Evolutionary conservation across 2,113 vertebrate genomes (phyloP), one percentile per base, ranked within the genome.

Genomic region (Vombatus ursinus): DNA sequence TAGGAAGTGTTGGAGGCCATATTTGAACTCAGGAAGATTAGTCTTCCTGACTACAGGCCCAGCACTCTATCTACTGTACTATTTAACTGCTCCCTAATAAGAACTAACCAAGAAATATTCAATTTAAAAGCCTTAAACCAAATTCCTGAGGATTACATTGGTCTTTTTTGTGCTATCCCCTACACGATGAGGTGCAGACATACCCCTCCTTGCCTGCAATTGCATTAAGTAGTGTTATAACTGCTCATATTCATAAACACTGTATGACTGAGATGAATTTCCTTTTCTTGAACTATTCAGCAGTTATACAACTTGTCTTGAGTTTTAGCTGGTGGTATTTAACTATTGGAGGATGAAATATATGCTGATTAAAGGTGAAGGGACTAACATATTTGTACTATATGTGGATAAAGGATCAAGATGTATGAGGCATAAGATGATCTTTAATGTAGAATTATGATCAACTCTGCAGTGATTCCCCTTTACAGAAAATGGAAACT

Each of bases 301-400:
- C 92, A 97, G 95, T 68, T 92, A 92, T 61, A 93, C 37, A 51
- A 95, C 57, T 52, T 89, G 61, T 91, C 91, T 94, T 93, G 96
- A 96, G 68, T 97, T 97, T 97, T 57, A 93, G 89, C 23, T 95
- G 95, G 89, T 93, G 92, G 54, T 90, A 92, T 97, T 97, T 96
- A 97, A 90, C 94, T 92, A 94, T 93, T 93, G 77, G 77, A 94
- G 77, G 93, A 96, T 97, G 95, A 98, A 97, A 97, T 97, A 97
- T 54, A 93, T 94, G 94, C 94, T 94, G 94, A 96, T 98, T 97
- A 97, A 96, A 96, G 94, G 97, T 95, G 52, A 97, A 50, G 44
- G 47, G 94, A 96, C 90, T 96, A 95, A 97, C 95, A 97, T 96
- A 96, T 97, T 97, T 97, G 52, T 93, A 96, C 92, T 97, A 93